Conservation (phyloP, 2,888 invertebrate species). For the Sphecodes monilicornis region DNA sequence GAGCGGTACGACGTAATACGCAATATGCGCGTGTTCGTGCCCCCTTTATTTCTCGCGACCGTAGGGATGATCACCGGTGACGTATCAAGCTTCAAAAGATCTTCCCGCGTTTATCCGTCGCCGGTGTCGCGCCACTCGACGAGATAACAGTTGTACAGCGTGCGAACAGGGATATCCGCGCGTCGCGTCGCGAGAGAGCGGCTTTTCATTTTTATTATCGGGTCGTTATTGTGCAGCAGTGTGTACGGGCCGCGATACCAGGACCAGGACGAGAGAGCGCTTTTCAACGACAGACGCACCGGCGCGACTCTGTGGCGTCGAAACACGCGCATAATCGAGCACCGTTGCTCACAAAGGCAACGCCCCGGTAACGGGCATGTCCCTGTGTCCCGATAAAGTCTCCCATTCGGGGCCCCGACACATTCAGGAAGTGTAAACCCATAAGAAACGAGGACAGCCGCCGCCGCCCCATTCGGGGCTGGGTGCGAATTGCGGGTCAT, state of each 20-base stretch:
- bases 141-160: conserved; percentile 15
- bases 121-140: not conserved
- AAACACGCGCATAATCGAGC: conserved; percentile 66
- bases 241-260: conserved; percentile 47
- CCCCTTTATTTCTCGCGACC: not conserved
- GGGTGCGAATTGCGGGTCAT: conserved; percentile 61
- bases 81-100: conserved; percentile 7
- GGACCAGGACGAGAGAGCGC: conserved; percentile 14
- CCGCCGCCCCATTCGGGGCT: conserved; percentile 46
- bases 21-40: not conserved
- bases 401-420: conserved; percentile 43
- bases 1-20: not conserved
- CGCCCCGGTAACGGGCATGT: conserved; percentile 56
- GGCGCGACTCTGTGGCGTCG: conserved; percentile 6
- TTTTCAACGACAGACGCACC: conserved; percentile 46
- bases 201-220: conserved; percentile 64
- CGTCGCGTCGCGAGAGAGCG: conserved; percentile 4
- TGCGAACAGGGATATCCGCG: not conserved
- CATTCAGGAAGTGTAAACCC: conserved; percentile 73
- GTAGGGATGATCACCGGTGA: conserved; percentile 3
- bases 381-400: conserved; percentile 65
- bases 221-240: conserved; percentile 48
- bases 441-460: conserved; percentile 68
- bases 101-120: conserved; percentile 1
- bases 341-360: conserved; percentile 62